Evolutionary conservation across 2,797 vertebrate genomes (phyloP).

Genomic region (Xiphorhynchus erythropygius): DNA sequence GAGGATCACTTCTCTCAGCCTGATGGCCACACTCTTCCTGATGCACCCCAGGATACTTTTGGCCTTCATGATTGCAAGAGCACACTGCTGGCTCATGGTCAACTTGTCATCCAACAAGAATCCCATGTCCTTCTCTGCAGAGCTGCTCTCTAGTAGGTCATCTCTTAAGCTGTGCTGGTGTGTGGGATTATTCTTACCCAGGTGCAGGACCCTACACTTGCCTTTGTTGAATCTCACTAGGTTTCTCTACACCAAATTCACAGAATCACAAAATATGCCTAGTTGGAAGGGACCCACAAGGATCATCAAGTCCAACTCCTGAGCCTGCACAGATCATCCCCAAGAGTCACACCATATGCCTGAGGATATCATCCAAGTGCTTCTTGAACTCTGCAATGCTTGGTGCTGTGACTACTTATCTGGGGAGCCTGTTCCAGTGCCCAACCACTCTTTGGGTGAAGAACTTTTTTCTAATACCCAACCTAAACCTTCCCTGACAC

Average conservation of each 20-base stretch:
- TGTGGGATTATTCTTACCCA: neutral
- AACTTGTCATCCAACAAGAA: neutral
- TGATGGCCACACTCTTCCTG: neutral
- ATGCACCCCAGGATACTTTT: neutral
- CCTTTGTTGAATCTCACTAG: neutral
- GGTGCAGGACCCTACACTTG: neutral
- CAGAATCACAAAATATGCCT: neutral
- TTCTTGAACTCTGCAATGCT: neutral
- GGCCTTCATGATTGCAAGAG: neutral
- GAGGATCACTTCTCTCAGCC: neutral
- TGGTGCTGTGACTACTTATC: neutral
- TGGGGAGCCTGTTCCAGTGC: neutral
- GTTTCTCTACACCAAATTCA: neutral
- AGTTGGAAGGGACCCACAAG: neutral
- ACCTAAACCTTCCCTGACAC: neutral
- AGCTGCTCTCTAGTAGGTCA: neutral
- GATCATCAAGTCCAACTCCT: neutral
- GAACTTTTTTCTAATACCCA: neutral
- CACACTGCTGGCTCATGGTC: neutral
- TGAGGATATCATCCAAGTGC: neutral
- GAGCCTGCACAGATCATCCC: neutral
- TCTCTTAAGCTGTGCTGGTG: neutral
- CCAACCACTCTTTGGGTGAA: neutral
- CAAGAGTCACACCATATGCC: neutral
- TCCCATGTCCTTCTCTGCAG: neutral